Evolutionary conservation across 2,797 vertebrate species (phyloP), one percentile per base, ranked within the genome.

Genomic region (Mormyrus hasselquistii): DNA sequence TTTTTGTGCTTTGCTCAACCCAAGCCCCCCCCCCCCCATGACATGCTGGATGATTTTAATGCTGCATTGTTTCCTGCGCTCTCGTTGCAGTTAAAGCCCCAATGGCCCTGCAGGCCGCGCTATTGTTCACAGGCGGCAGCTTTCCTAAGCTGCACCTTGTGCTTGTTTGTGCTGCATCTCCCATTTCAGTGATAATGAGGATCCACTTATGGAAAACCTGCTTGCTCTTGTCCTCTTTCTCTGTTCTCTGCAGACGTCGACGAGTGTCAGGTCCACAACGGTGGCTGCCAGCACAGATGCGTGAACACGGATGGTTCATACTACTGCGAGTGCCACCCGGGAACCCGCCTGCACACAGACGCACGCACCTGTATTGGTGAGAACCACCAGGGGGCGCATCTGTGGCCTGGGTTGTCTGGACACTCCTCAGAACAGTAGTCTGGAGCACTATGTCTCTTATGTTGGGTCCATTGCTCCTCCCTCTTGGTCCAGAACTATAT

Each of bases 271-370:
- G 92, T 94, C 10, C 96, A 95, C 93, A 97, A 97, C 0, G 97
- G 97, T 0, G 97, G 97, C 91, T 98, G 97, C 93, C 97, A 98
- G 91, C 96, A 98, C 82, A 91, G 93, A 0, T 98, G 97, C 25
- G 94, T 97, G 91, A 97, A 97, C 92, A 97, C 96, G 1, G 93
- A 93, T 0, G 96, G 95, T 34, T 97, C 96, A 1, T 97, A 95
- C 88, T 94, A 96, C 87, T 98, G 97, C 0, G 95, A 96, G 88
- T 98, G 97, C 94, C 94, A 90, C 89, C 92, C 94, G 0, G 96
- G 96, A 47, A 97, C 94, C 90, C 96, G 96, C 85, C 96, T 97
- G 52, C 97, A 98, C 86, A 6, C 94, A 0, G 97, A 98, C 0
- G 95, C 96, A 92, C 95, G 96, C 93, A 97, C 96, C 91, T 98